phyloP scores from a whole-genome alignment of 2,113 vertebrate genomes.

The Apeltes quadracus region DNA sequence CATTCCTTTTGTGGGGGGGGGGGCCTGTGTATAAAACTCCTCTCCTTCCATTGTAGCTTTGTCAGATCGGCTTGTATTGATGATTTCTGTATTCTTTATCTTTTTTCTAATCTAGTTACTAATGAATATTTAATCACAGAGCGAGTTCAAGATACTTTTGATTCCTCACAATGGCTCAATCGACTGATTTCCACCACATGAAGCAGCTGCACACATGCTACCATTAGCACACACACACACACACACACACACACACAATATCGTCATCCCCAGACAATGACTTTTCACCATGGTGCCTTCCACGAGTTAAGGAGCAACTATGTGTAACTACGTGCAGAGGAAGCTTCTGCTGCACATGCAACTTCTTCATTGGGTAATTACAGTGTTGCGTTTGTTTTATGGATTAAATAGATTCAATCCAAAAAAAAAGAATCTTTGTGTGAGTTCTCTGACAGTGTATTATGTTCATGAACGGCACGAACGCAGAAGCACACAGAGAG shows the following conservation, averaged over 20 bases:
- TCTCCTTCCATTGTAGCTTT: too few relatives aligned
- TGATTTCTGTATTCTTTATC: too few relatives aligned
- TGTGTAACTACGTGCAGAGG: neutral
- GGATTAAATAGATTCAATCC: conserved; percentile 1
- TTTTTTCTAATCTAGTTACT: too few relatives aligned
- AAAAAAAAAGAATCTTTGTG: neutral
- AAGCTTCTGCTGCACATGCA: conserved; percentile 3
- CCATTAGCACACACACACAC: neutral
- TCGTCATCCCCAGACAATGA: conserved; percentile 7
- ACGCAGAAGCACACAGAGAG: conserved; percentile 10
- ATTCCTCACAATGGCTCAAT: too few relatives aligned
- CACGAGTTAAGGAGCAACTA: neutral
- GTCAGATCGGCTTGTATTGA: too few relatives aligned
- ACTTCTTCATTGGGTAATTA: neutral
- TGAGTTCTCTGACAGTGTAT: conserved; percentile 45
- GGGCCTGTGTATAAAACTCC: too few relatives aligned
- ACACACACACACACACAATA: conserved; percentile 18
- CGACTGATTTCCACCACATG: too few relatives aligned
- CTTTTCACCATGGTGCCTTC: conserved; percentile 7
- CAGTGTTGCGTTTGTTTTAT: neutral
- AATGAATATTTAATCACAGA: too few relatives aligned
- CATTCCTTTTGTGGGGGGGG: too few relatives aligned
- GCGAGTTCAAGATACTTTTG: too few relatives aligned
- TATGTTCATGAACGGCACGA: conserved; percentile 44
- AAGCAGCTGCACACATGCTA: neutral